A percentile compares a stretch with the other conserved stretches of the same genome.
Conservation (phyloP, 2,113 vertebrate species). For the Campylomormyrus numenius region DNA sequence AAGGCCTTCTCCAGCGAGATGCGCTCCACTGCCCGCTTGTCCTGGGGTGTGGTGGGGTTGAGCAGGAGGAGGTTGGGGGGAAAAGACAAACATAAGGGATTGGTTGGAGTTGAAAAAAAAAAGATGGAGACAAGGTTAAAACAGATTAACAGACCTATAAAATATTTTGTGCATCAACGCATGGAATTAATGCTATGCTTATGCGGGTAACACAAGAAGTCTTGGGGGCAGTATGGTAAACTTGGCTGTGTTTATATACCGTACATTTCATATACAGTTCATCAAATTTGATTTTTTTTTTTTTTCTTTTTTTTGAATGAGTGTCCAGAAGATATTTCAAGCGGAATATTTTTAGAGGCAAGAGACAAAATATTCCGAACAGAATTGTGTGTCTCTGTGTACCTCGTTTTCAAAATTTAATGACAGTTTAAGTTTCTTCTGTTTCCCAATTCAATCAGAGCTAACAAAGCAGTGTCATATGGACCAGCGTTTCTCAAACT, state of each 20-base stretch:
- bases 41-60: slow-evolving; percentile 34
- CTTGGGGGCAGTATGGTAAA: not conserved
- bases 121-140: not conserved
- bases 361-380: not conserved
- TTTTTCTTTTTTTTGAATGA: not conserved
- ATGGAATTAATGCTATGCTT: not conserved
- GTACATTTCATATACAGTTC: not conserved
- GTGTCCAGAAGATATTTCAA: not conserved
- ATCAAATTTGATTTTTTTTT: not conserved
- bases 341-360: not conserved
- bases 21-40: slow-evolving; percentile 65
- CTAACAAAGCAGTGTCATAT: not conserved
- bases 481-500: not conserved
- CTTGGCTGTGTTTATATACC: not conserved
- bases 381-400: not conserved
- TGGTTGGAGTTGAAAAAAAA: not conserved
- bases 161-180: not conserved
- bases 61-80: not conserved
- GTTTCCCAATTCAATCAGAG: not conserved
- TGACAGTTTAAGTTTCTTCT: not conserved
- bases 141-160: not conserved
- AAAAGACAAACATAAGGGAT: not conserved
- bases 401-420: not conserved
- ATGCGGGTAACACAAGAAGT: not conserved
- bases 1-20: slow-evolving; percentile 64